These are phyloP conservation scores for Rhinogobius similis DNA, from an alignment of 2,113 vertebrate species.

Conservation along the genomic window DNA sequence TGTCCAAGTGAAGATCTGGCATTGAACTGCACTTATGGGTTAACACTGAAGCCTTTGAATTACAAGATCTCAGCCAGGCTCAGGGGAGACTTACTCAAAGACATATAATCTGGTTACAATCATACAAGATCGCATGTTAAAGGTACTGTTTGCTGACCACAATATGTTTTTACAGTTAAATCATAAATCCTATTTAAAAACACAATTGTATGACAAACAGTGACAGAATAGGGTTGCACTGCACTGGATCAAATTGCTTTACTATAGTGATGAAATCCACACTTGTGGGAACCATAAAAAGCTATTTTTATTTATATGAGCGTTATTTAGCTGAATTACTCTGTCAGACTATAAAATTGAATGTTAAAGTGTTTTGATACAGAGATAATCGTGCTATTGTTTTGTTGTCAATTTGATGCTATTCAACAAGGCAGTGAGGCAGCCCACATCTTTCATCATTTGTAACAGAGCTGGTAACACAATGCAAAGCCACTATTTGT, in stretches of 20 bases:
- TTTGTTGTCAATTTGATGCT: not conserved
- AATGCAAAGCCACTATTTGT: slow-evolving; percentile 26
- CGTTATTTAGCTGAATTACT: slow-evolving; percentile 32
- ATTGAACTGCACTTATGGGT: slow-evolving; percentile 77
- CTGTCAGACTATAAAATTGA: slow-evolving; percentile 11
- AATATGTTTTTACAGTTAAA: not conserved
- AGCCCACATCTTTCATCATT: not conserved
- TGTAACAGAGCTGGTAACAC: not conserved
- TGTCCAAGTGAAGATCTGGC: slow-evolving; percentile 68
- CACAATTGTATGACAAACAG: not conserved
- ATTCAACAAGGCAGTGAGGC: not conserved
- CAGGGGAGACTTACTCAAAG: slow-evolving; percentile 54
- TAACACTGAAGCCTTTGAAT: slow-evolving; percentile 79
- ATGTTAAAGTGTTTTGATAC: slow-evolving; percentile 2
- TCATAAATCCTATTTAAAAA: not conserved
- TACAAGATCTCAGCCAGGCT: slow-evolving; percentile 74
- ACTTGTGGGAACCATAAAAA: slow-evolving; percentile 41
- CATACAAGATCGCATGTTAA: slow-evolving; percentile 4
- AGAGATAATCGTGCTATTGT: not conserved
- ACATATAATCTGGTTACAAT: slow-evolving; percentile 15
- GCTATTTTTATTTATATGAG: slow-evolving; percentile 43
- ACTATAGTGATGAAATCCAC: slow-evolving; percentile 39
- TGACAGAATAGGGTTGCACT: slow-evolving; percentile 10
- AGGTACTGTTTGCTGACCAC: slow-evolving; percentile 11
- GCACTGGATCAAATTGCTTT: slow-evolving; percentile 31